Evolutionary conservation across 2,797 vertebrate species (phyloP), one percentile per base, ranked within the genome.

Genomic region (Sebastes oblongus): DNA sequence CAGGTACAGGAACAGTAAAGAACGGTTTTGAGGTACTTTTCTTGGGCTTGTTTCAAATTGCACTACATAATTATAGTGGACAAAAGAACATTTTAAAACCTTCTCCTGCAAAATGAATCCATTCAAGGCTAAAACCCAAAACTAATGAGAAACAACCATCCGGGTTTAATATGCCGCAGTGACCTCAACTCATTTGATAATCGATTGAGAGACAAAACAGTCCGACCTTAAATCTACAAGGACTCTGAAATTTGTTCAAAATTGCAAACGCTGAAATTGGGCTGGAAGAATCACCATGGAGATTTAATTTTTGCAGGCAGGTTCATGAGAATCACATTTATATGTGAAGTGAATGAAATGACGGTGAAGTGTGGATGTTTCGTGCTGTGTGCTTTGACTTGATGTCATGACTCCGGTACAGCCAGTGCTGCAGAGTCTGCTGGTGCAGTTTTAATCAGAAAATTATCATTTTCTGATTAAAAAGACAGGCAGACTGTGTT

Each of bases 391-490:
- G 76, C 55, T 84, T 66, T 80, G 78, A 76, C 12, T 55, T 4
- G 9, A 10, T 66, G 65, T 74, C 74, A 72, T 52, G 74, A 74
- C 52, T 61, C 52, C 2, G 56, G 42, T 52, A 50, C 20, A 66
- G 39, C 25, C 29, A 66, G 68, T 58, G 70, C 72, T 82, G 74
- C 61, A 73, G 59, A 54, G 46, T 67, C 52, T 66, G 59, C 29
- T 2, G 39, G 39, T 66, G 30, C 52, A 22, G 66, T 73, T 83
- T 82, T 79, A 68, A 81, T 81, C 62, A 68, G 27, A 74, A 68
- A 66, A 86, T 82, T 2, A 77, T 11, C 1, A 54, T 54, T 22
- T 54, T 52, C 50, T 22, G 50, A 54, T 54, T 54, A 54, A 54
- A 54, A 54, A 9, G 20, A 54, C 50, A 22, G 50, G 46, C 46